phyloP scores from a whole-genome alignment of 1,140 invertebrate genomes.

The Lethrus apterus region DNA sequence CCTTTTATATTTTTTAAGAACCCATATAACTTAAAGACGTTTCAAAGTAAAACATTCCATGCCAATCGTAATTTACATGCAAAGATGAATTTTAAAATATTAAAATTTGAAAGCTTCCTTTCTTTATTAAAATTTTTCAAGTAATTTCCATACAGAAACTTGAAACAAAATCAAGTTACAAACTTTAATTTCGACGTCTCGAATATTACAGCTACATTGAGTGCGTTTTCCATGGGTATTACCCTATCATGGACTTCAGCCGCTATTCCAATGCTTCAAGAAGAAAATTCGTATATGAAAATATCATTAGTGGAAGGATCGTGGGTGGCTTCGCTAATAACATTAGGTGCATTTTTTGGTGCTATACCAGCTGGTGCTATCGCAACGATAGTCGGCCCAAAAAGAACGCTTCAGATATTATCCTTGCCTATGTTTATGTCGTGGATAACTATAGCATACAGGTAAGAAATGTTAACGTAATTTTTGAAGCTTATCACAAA shows the following conservation, averaged over 20 bases:
- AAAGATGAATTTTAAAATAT: no score
- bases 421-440: slow-evolving; percentile 52
- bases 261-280: slow-evolving; percentile 41
- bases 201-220: slow-evolving; percentile 46
- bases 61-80: no score
- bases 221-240: slow-evolving; percentile 47
- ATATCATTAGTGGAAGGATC: slow-evolving; percentile 40
- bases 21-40: no score
- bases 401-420: slow-evolving; percentile 50
- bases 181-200: no score
- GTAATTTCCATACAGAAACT: no score
- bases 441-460: slow-evolving; percentile 53
- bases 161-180: no score
- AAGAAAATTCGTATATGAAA: not conserved
- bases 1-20: no score
- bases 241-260: slow-evolving; percentile 51
- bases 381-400: slow-evolving; percentile 59
- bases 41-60: no score
- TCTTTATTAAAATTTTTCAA: no score
- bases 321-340: slow-evolving; percentile 49
- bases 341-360: slow-evolving; percentile 48
- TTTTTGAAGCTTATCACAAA: slow-evolving; percentile 4
- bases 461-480: slow-evolving; percentile 33
- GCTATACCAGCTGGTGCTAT: slow-evolving; percentile 50
- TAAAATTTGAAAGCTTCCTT: no score